Conservation (phyloP, 2,888 invertebrate genomes). For the Diploptera punctata region DNA sequence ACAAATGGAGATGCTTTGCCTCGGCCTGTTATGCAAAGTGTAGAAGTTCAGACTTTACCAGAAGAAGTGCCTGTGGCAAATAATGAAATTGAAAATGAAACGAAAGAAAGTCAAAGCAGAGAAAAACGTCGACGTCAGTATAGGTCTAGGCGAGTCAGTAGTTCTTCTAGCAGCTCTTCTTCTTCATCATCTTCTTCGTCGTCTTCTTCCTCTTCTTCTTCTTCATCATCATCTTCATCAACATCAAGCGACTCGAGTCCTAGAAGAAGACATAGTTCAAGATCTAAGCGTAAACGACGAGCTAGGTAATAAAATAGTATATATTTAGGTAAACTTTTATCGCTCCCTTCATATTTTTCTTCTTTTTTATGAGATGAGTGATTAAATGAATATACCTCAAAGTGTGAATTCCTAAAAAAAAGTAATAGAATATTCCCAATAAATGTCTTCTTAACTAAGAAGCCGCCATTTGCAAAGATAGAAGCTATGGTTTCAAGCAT, state of each 20-base stretch:
- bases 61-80: conserved; percentile 37
- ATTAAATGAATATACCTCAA: no score
- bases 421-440: no score
- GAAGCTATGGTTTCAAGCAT: no score
- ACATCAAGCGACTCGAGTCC: no score
- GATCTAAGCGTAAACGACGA: conserved; percentile 10
- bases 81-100: background rate
- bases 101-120: conserved; percentile 39
- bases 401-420: no score
- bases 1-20: conserved; percentile 47
- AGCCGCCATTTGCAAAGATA: no score
- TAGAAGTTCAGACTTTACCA: conserved; percentile 49
- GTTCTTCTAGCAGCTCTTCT: conserved; percentile 45
- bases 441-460: no score
- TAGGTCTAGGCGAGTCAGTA: conserved; percentile 45
- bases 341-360: background rate
- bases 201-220: conserved; percentile 44
- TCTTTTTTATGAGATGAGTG: no score
- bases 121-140: conserved; percentile 46
- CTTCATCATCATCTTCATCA: conserved; percentile 21
- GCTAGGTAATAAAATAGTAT: conserved; percentile 27
- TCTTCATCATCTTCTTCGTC: conserved; percentile 24
- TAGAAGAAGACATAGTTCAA: conserved; percentile 13
- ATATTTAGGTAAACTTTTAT: no score
- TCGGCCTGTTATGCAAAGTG: conserved; percentile 48